Evolutionary conservation across 2,113 vertebrate genomes (phyloP).

Genomic region (Eurystomus gularis): DNA sequence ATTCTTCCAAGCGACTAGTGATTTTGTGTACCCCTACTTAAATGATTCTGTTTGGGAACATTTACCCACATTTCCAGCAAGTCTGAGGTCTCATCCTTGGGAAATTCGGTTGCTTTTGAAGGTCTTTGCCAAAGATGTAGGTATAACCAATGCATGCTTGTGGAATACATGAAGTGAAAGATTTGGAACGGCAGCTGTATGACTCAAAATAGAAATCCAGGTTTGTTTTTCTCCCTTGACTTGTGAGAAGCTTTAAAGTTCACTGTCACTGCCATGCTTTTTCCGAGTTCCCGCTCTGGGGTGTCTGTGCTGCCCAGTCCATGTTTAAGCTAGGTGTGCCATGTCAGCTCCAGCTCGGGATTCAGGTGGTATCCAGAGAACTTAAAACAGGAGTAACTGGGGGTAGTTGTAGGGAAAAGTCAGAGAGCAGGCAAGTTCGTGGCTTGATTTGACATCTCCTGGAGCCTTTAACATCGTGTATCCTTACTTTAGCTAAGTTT

Average conservation of each 20-base stretch:
- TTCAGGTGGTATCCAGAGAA: background rate
- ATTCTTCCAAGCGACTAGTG: background rate
- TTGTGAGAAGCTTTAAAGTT: background rate
- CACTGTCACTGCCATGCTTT: background rate
- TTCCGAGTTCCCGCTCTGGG: background rate
- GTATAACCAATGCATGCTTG: background rate
- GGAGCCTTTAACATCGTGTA: background rate
- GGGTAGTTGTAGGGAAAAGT: background rate
- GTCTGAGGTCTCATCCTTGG: background rate
- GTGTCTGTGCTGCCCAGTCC: background rate
- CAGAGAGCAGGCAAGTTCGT: background rate
- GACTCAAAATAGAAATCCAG: background rate
- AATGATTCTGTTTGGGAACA: background rate
- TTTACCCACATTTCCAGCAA: background rate
- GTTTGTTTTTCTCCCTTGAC: background rate
- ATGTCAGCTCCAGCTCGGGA: background rate
- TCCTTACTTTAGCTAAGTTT: background rate
- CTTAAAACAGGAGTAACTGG: background rate
- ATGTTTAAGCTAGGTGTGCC: background rate
- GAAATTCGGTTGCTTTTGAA: background rate
- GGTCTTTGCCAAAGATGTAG: background rate
- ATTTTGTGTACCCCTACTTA: background rate
- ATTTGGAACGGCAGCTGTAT: background rate
- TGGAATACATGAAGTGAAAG: background rate
- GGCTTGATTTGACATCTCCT: background rate